Evolutionary conservation across 2,797 vertebrate species (phyloP), one percentile per base, ranked within the genome.

Genomic region (Platalea minor): DNA sequence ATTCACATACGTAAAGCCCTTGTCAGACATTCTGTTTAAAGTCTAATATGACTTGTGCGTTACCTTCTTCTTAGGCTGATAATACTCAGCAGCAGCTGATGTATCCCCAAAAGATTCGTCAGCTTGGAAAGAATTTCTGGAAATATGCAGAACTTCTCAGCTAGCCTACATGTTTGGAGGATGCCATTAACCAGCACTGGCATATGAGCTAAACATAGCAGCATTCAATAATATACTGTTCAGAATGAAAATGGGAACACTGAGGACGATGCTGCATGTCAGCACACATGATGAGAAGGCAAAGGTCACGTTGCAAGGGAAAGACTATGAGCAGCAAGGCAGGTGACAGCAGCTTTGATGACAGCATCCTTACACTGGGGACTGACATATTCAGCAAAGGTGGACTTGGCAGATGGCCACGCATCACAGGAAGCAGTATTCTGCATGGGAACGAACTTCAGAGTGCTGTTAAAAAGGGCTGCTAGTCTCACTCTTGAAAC

Each of bases 151-250:
- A 94, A 79, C 48, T 75, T 73, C 60, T 93, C 56, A 93, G 51
- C 31, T 64, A 89, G 86, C 54, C 60, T 80, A 46, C 50, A 57
- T 73, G 72, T 94, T 94, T 91, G 53, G n/a, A 92, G 53, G 76
- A 75, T 81, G 64, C 46, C 45, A n/a, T 85, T 88, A 96, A 85
- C 69, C n/a, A 68, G 37, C n/a, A 57, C 86, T 45, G 46, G 84
- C 70, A 87, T 39, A 86, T 7, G 69, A 93, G 76, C 73, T 92
- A 93, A 94, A 88, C 60, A 92, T 37, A 91, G 86, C 41, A 82
- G 61, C 0, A 0, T 46, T 95, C 90, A 91, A 88, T 91, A 92
- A 85, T 13, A 39, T n/a, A 50, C 60, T 29, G 60, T 18, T 92
- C 54, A 94, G 84, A 93, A 80, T 35, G 78, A 76, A 90, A 94